Conservation (phyloP, 2,888 invertebrate species). For the Phoronis australis region DNA sequence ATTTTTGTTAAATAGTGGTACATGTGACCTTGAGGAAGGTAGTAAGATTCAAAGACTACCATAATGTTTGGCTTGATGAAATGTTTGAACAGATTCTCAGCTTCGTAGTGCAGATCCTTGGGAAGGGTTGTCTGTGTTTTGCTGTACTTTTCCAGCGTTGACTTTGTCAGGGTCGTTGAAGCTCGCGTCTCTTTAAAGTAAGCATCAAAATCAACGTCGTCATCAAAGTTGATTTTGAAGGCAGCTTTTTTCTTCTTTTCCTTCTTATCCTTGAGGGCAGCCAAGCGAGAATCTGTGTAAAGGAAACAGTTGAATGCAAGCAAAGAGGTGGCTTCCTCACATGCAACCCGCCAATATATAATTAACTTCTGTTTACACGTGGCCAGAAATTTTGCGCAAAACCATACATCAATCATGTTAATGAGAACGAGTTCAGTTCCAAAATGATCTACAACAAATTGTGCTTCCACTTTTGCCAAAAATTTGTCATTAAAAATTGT, state of each 20-base stretch:
- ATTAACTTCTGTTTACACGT: too few species aligned
- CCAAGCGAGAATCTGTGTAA: background rate
- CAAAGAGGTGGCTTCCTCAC: background rate
- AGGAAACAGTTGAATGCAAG: too few species aligned
- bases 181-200: slow-evolving; percentile 34
- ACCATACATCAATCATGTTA: too few species aligned
- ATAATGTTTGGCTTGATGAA: slow-evolving; percentile 33
- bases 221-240: slow-evolving; percentile 41
- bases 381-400: too few species aligned
- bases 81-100: slow-evolving; percentile 34
- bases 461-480: too few species aligned
- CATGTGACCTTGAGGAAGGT: too few species aligned
- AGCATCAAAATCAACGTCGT: slow-evolving; percentile 33
- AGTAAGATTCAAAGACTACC: slow-evolving; percentile 20
- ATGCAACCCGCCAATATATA: background rate
- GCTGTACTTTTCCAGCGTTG: slow-evolving; percentile 40
- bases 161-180: slow-evolving; percentile 33
- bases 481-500: too few species aligned
- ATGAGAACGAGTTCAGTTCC: too few species aligned
- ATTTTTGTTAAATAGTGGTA: too few species aligned
- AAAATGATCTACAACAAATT: too few species aligned
- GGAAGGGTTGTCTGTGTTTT: slow-evolving; percentile 40
- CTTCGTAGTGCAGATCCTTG: slow-evolving; percentile 44
- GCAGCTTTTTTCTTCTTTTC: slow-evolving; percentile 24
- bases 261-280: background rate